A percentile compares a stretch with the other conserved stretches of the same genome.
Conservation (phyloP, 2,888 invertebrate species). For the Anarsia innoxiella region DNA sequence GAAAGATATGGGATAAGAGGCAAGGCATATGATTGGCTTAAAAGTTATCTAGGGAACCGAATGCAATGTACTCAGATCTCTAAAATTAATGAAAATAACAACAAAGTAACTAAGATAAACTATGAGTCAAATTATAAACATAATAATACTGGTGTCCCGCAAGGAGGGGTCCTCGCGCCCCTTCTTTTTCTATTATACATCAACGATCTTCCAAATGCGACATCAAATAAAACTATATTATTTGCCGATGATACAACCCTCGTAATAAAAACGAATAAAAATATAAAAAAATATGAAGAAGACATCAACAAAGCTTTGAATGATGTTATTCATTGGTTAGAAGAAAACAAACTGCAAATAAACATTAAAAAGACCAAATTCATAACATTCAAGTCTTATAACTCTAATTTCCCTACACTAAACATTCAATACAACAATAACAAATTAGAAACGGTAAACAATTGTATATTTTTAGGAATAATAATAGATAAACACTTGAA, state of each 20-base stretch:
- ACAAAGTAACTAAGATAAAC: background rate
- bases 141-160: background rate
- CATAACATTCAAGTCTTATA: slow-evolving; percentile 1
- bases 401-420: background rate
- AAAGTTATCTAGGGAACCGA: background rate
- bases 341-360: slow-evolving; percentile 1
- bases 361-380: background rate
- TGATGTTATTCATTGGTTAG: slow-evolving; percentile 3
- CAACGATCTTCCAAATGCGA: background rate
- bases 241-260: slow-evolving; percentile 1
- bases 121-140: background rate
- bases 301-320: background rate
- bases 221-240: background rate
- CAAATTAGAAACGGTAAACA: background rate
- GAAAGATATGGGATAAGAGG: background rate
- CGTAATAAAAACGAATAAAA: background rate
- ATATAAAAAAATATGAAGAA: background rate
- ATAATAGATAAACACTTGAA: background rate
- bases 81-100: background rate
- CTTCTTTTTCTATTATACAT: background rate
- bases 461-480: background rate
- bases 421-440: background rate
- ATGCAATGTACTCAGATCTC: background rate
- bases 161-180: background rate
- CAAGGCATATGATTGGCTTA: background rate